These are phyloP conservation scores for Psephotus haematonotus DNA, from an alignment of 2,113 vertebrate species.

Conservation along the genomic window DNA sequence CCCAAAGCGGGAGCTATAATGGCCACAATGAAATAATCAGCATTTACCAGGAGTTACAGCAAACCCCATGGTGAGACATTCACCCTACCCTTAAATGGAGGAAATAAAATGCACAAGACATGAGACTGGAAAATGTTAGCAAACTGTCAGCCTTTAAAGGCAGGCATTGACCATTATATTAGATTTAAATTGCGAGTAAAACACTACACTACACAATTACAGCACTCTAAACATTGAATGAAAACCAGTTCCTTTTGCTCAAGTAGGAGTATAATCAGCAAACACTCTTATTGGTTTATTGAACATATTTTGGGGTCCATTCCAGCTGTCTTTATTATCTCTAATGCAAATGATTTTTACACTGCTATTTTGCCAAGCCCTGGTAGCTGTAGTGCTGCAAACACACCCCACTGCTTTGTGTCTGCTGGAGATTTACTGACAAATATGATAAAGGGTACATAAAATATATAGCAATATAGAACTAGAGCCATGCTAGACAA, in stretches of 20 bases:
- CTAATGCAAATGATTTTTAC: slow-evolving; percentile 56
- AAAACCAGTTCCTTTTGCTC: slow-evolving; percentile 54
- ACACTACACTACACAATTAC: slow-evolving; percentile 18
- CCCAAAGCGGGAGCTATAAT: not conserved
- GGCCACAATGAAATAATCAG: not conserved
- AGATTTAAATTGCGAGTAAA: slow-evolving; percentile 34
- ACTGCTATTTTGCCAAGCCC: slow-evolving; percentile 44
- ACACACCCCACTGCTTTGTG: slow-evolving; percentile 25
- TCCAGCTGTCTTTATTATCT: slow-evolving; percentile 61
- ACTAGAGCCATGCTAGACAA: not conserved
- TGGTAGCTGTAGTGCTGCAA: slow-evolving; percentile 23
- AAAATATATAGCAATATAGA: not conserved
- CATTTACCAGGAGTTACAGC: not conserved
- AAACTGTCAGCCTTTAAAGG: slow-evolving; percentile 46
- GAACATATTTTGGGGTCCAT: slow-evolving; percentile 55
- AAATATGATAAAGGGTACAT: slow-evolving; percentile 29
- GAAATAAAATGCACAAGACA: slow-evolving; percentile 29
- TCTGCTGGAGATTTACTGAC: slow-evolving; percentile 27
- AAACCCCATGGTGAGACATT: not conserved
- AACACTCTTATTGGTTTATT: slow-evolving; percentile 58
- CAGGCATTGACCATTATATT: slow-evolving; percentile 48
- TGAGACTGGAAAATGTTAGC: slow-evolving; percentile 39
- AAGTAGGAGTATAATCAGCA: slow-evolving; percentile 57
- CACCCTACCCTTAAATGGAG: not conserved
- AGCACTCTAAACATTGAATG: slow-evolving; percentile 52